Evolutionary conservation across 2,797 vertebrate genomes (phyloP), one percentile per base, ranked within the genome.

Genomic region (Pteropus rufus): DNA sequence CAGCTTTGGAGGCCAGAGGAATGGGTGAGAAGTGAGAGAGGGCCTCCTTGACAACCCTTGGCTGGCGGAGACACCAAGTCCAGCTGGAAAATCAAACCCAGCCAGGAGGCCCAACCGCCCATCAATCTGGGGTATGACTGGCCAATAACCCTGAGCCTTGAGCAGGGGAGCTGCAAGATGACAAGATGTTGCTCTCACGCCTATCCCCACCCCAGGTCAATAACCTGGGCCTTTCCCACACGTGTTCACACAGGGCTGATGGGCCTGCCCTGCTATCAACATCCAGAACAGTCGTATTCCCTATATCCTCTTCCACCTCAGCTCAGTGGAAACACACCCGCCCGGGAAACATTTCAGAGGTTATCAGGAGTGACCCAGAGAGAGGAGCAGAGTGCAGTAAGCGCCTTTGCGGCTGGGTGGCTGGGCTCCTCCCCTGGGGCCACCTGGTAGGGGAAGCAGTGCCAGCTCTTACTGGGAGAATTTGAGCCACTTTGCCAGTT

Each of bases 401-500:
- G 31, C 1, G 0, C 46, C 46, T 87, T 70, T 36, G 75, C 1
- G 2, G 18, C 49, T 8, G 1, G 24, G 62, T 79, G 62, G 11
- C 80, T 41, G 39, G 14, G 6, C 60, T 64, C 58, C n/a, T 81
- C 34, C 75, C 49, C 6, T 19, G 29, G 65, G 65, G 69, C 52
- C 3, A 2, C 52, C 11, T 39, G 34, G 36, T 58, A 19, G 49
- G 69, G 46, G 15, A 72, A 46, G 24, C 10, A 65, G 39, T 16
- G 41, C 16, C 58, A 52, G 46, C 87, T 60, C 24, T n/a, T 65
- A 49, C 23, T 49, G 46, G 19, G n/a, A 34, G 15, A 18, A 67
- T 87, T 7, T 79, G 72, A 96, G 72, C 23, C 56, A 52, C 41
- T 84, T 65, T 67, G 36, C 34, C 62, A 76, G 60, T 24, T 31